Base-by-base conservation (phyloP, 92 coral and sea anemone species). In the Actinernus sp. region DNA sequence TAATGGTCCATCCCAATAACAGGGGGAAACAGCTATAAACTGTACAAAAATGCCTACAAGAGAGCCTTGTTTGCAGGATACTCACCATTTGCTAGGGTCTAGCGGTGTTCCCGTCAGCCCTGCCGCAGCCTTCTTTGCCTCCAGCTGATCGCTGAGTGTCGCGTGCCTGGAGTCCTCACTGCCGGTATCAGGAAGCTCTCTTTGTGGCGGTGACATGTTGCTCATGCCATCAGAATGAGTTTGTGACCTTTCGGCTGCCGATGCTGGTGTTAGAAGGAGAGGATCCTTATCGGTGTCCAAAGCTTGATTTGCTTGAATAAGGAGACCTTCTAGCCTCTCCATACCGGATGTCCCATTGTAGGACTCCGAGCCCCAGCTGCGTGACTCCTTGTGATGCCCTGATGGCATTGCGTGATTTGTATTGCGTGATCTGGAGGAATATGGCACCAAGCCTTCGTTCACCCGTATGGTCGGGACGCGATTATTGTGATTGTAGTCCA, bases 51-150 rank as follows among this genome's bases (percentile, higher is more conserved):
- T n/a, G n/a, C n/a, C n/a, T n/a, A n/a, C n/a, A n/a, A n/a, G n/a
- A n/a, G n/a, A n/a, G n/a, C n/a, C n/a, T n/a, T n/a, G n/a, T n/a
- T n/a, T n/a, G n/a, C n/a, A n/a, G n/a, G 4, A 63, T 6, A 63
- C 88, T 59, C 47, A 90, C 97, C 97, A 90, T 48, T 80, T 85
- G 34, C 73, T 74, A 16, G 97, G 97, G 56, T 90, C 89, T 24
- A 90, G 86, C 47, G 81, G 45, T 24, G 65, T 66, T 21, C 41
- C 57, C 66, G 81, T 49, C 82, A 70, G 49, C 48, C 78, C 63
- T 65, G 68, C 29, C 12, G 73, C 61, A 40, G 68, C 58, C 43
- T 76, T 78, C 71, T 76, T 66, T 49, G 70, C 74, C 43, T 80
- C 87, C 13, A 87, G 54, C 40, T 82, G 93, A 34, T 82, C 82